Conservation (phyloP, 2,113 vertebrate species). For the Spheniscus mendiculus region DNA sequence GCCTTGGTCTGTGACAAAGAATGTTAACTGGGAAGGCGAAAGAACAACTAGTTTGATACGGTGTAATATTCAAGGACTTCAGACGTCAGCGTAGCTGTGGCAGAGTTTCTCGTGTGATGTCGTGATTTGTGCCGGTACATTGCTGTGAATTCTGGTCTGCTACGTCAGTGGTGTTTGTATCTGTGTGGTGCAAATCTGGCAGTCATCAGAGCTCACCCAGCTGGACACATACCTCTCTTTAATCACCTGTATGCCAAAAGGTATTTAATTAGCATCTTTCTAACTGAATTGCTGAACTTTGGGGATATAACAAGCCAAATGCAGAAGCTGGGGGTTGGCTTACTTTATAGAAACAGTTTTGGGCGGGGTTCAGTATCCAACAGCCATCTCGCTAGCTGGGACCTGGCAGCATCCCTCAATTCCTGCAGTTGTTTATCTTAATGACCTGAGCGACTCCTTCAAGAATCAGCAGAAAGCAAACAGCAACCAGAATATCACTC, state of each 20-base stretch:
- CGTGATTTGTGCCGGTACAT: not conserved
- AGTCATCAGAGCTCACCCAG: not conserved
- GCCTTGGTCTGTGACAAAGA: not conserved
- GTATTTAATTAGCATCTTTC: not conserved
- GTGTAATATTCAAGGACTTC: not conserved
- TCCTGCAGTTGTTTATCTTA: not conserved
- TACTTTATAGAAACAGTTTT: not conserved
- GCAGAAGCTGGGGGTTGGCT: not conserved
- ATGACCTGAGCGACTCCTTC: not conserved
- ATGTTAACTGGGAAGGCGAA: not conserved
- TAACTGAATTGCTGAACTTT: not conserved
- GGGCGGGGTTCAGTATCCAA: not conserved
- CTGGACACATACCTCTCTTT: not conserved
- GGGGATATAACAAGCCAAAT: not conserved
- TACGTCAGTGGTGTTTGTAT: accelerated
- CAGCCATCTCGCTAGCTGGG: not conserved
- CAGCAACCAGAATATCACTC: accelerated
- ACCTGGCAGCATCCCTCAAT: not conserved
- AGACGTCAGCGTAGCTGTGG: accelerated
- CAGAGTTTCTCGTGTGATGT: not conserved
- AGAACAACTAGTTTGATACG: not conserved
- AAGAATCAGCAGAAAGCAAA: not conserved
- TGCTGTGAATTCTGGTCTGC: not conserved
- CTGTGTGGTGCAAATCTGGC: not conserved
- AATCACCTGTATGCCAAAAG: not conserved